Percentiles rank a stretch among this genome's conserved stretches.
These are phyloP conservation scores for Lonchura striata DNA, from an alignment of 2,113 vertebrate genomes.

Conservation along the genomic window DNA sequence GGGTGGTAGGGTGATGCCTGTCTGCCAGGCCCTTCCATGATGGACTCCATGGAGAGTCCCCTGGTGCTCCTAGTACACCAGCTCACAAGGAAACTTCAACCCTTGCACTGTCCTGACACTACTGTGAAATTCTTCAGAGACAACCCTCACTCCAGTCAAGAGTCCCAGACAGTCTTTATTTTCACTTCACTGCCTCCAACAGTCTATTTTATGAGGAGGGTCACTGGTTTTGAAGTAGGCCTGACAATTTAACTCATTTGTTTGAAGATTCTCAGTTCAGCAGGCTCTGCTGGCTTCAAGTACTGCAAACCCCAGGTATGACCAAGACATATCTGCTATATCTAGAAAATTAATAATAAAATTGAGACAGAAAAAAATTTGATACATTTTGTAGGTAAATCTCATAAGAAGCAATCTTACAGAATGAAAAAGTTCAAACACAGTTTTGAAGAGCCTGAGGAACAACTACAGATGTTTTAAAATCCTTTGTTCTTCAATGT, in stretches of 20 bases:
- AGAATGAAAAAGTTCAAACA: background rate
- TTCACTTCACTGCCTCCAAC: background rate
- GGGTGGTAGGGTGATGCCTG: no score
- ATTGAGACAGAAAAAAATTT: background rate
- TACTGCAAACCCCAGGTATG: background rate
- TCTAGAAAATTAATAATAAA: no score
- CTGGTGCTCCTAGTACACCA: background rate
- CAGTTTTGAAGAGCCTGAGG: background rate
- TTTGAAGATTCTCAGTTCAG: background rate
- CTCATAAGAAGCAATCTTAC: background rate
- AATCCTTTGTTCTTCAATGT: background rate
- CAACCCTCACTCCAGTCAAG: rapidly evolving
- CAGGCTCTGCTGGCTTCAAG: background rate
- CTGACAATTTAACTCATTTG: background rate
- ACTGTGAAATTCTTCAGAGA: background rate
- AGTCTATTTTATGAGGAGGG: background rate
- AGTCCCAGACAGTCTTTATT: background rate
- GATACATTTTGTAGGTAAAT: background rate
- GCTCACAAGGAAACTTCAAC: background rate
- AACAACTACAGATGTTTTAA: background rate
- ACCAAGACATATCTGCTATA: no score
- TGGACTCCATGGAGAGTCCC: rapidly evolving
- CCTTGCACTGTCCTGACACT: background rate
- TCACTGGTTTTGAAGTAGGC: background rate
- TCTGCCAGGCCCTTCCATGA: background rate